A percentile compares a stretch with the other conserved stretches of the same genome.
These are phyloP conservation scores for Aplochiton taeniatus DNA, from an alignment of 2,797 vertebrate species.

Conservation along the genomic window DNA sequence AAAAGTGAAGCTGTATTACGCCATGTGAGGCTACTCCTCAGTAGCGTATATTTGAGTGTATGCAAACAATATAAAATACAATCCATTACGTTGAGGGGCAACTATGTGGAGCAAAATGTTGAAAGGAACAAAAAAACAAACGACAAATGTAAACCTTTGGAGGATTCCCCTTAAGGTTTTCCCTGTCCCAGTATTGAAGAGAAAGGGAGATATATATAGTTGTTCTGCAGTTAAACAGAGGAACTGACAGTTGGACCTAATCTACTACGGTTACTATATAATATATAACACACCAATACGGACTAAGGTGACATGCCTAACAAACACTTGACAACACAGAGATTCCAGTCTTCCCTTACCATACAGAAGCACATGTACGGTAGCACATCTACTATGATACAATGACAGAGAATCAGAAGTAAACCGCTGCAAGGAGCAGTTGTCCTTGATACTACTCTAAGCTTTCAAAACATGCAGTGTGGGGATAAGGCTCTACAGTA, in stretches of 20 bases:
- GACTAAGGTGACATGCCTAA: conserved; percentile 71
- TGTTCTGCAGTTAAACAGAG: conserved; percentile 52
- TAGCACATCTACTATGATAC: conserved; percentile 59
- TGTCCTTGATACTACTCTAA: conserved; percentile 44
- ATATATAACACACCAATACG: conserved; percentile 58
- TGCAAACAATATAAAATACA: conserved; percentile 58
- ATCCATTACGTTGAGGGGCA: conserved; percentile 50
- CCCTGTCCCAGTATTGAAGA: conserved; percentile 49
- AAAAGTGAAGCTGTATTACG: conserved; percentile 48
- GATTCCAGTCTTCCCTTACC: conserved; percentile 53
- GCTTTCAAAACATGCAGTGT: conserved; percentile 72
- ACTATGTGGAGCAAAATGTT: conserved; percentile 30
- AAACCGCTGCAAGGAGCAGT: conserved; percentile 58
- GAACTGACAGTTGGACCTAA: conserved; percentile 52
- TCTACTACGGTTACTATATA: conserved; percentile 63
- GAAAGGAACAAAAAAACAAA: conserved; percentile 20
- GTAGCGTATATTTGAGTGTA: conserved; percentile 56
- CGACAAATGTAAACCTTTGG: conserved; percentile 44
- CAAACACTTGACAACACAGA: conserved; percentile 65
- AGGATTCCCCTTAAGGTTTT: conserved; percentile 45
- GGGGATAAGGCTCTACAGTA: conserved; percentile 70
- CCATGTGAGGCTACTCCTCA: conserved; percentile 55
- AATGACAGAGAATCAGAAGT: conserved; percentile 55
- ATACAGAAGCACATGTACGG: conserved; percentile 48
- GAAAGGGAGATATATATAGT: conserved; percentile 44